A percentile compares a stretch with the other conserved stretches of the same genome.
Evolutionary conservation across 2,797 vertebrate species (phyloP).

Genomic region (Darevskia mixta): DNA sequence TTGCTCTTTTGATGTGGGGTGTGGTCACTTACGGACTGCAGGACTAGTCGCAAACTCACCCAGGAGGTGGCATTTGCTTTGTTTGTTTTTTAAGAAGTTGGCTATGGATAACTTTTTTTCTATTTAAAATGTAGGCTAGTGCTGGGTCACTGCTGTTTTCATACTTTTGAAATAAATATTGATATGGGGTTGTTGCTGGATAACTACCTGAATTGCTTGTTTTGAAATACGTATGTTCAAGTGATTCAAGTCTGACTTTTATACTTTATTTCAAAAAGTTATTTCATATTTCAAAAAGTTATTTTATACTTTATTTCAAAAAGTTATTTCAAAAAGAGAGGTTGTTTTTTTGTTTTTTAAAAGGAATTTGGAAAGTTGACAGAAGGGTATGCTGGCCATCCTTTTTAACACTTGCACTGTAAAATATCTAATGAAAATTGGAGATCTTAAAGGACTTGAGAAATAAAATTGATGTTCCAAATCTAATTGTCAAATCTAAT

Average conservation of each 20-base stretch:
- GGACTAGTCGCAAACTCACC: constrained; percentile 67
- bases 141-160: constrained; percentile 86
- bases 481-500: too few relatives aligned
- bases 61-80: constrained; percentile 72
- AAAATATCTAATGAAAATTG: too few relatives aligned
- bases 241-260: constrained; percentile 47
- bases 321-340: constrained; percentile 32
- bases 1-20: constrained; percentile 81
- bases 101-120: constrained; percentile 74
- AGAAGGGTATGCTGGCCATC: too few relatives aligned
- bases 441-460: too few relatives aligned
- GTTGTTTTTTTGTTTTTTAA: too few relatives aligned
- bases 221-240: constrained; percentile 56
- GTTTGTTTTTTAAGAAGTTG: constrained; percentile 73
- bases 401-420: too few relatives aligned
- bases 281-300: too few relatives aligned
- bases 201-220: constrained; percentile 80
- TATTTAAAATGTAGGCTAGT: constrained; percentile 83
- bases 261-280: constrained; percentile 58
- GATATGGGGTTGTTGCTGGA: constrained; percentile 82
- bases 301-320: too few relatives aligned
- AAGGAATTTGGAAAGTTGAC: too few relatives aligned
- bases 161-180: constrained; percentile 70
- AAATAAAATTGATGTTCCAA: too few relatives aligned
- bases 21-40: constrained; percentile 65